phyloP scores from a whole-genome alignment of 2,113 vertebrate species.

The Colinus virginianus region DNA sequence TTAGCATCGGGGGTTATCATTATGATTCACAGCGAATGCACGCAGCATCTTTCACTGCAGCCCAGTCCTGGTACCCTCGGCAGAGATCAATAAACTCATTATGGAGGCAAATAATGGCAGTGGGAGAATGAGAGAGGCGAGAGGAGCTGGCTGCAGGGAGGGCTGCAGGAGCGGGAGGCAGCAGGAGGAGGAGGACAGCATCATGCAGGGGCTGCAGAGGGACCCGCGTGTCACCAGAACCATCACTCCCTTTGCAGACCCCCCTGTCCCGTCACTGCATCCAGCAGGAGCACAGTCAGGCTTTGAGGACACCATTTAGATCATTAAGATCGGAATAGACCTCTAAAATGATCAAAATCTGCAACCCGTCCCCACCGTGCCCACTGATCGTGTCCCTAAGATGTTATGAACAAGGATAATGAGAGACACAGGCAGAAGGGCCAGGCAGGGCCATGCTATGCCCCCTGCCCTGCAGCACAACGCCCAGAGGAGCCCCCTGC shows the following conservation, averaged over 20 bases:
- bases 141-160: not conserved
- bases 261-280: not conserved
- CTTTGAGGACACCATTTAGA: too few species aligned
- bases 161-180: not conserved
- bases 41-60: not conserved
- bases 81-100: not conserved
- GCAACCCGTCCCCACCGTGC: too few species aligned
- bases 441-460: not conserved
- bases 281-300: not conserved
- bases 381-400: too few species aligned
- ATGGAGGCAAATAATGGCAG: not conserved
- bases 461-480: not conserved
- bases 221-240: not conserved
- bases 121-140: not conserved
- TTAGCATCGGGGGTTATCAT: not conserved
- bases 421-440: not conserved
- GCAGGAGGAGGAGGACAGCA: not conserved
- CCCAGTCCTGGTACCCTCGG: not conserved
- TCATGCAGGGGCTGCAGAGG: not conserved
- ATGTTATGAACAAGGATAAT: not conserved
- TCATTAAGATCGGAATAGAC: too few species aligned
- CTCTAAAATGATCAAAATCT: too few species aligned
- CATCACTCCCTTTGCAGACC: not conserved
- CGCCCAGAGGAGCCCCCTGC: fast-evolving
- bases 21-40: fast-evolving